These are phyloP conservation scores for Alexandromys fortis DNA, from an alignment of 2,113 vertebrate genomes.

Conservation along the genomic window DNA sequence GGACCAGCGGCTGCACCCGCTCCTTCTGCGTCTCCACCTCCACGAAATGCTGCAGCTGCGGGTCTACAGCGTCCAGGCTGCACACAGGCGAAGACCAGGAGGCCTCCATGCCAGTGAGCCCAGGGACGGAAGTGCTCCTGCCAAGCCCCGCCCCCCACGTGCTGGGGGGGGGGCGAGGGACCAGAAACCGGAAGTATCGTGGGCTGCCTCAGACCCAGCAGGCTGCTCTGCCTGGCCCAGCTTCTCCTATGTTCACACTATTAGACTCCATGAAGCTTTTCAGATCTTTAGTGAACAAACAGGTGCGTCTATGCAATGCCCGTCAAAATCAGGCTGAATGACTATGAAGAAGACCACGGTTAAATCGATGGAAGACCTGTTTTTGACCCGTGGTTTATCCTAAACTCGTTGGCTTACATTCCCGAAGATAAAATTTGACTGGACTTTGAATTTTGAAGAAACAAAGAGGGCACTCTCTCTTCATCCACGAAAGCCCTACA, in stretches of 20 bases:
- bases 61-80: slow-evolving; percentile 85
- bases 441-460: too few relatives aligned
- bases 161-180: not conserved
- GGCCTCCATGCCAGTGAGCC: slow-evolving; percentile 76
- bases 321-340: not conserved
- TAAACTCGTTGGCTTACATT: not conserved
- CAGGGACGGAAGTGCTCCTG: slow-evolving; percentile 75
- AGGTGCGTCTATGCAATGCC: not conserved
- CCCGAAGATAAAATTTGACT: not conserved
- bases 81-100: slow-evolving; percentile 66
- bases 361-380: not conserved
- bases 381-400: not conserved
- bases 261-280: not conserved
- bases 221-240: not conserved
- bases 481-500: not conserved
- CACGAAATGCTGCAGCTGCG: slow-evolving; percentile 94
- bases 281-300: not conserved
- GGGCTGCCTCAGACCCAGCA: not conserved
- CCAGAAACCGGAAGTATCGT: slow-evolving; percentile 45
- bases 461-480: not conserved
- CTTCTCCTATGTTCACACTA: not conserved
- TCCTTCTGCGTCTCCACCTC: slow-evolving; percentile 96
- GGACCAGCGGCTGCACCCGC: slow-evolving; percentile 95
- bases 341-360: not conserved
- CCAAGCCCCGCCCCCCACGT: slow-evolving; percentile 87